Evolutionary conservation across 2,797 vertebrate genomes (phyloP).

Genomic region (Lepus townsendii): DNA sequence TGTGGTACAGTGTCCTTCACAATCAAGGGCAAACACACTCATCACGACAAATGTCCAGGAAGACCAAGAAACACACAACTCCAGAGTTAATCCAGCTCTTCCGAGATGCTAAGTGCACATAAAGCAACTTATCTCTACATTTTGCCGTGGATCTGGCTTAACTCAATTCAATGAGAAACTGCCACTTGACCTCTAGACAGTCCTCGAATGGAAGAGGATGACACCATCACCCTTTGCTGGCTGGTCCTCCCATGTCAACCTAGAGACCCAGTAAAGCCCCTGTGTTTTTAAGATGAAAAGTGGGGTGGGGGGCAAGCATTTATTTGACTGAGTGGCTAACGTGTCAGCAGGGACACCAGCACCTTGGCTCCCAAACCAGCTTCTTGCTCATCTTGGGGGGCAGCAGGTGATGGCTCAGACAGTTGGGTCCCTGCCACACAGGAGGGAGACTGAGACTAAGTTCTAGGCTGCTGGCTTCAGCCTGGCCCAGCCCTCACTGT

Average conservation of each 20-base stretch:
- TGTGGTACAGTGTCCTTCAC: background rate
- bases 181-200: background rate
- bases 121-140: background rate
- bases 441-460: too few relatives aligned
- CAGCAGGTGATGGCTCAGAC: too few relatives aligned
- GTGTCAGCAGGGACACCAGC: too few relatives aligned
- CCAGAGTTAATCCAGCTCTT: background rate
- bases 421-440: too few relatives aligned
- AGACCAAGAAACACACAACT: background rate
- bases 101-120: background rate
- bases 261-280: background rate
- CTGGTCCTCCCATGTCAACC: background rate
- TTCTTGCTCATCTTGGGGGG: too few relatives aligned
- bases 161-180: background rate
- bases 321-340: too few relatives aligned
- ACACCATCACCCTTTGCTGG: background rate
- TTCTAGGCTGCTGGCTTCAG: too few relatives aligned
- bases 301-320: too few relatives aligned
- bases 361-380: too few relatives aligned
- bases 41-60: background rate
- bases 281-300: conserved; percentile 10
- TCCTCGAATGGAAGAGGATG: background rate
- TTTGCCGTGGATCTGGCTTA: background rate
- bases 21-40: background rate
- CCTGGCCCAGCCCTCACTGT: too few relatives aligned